phyloP scores from a whole-genome alignment of 2,113 vertebrate species.

The Neodon shergylaensis region DNA sequence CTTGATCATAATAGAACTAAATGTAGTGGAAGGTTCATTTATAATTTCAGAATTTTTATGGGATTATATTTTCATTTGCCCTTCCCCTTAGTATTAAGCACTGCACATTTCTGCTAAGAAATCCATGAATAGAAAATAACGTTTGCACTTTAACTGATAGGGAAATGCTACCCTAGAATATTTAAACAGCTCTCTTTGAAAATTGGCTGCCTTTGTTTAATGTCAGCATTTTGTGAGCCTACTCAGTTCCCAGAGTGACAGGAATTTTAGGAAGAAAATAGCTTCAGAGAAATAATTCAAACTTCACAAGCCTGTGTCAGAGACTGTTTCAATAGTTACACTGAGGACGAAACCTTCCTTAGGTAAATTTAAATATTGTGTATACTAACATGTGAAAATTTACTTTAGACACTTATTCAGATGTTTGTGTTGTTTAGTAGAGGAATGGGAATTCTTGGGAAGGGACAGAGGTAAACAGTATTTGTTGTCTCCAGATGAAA shows the following conservation, averaged over 20 bases:
- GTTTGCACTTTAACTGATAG: slow-evolving; percentile 55
- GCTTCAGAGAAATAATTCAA: slow-evolving; percentile 67
- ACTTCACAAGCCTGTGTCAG: neutral
- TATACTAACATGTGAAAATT: neutral
- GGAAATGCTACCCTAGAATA: slow-evolving; percentile 68
- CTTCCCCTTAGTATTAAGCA: neutral
- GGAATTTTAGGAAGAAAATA: slow-evolving; percentile 70
- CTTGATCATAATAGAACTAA: slow-evolving; percentile 53
- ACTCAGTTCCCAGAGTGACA: slow-evolving; percentile 65
- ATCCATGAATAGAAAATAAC: slow-evolving; percentile 66
- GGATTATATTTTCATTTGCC: slow-evolving; percentile 32
- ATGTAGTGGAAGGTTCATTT: neutral
- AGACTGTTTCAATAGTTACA: neutral
- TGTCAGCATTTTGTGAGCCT: slow-evolving; percentile 72
- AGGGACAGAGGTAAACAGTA: neutral
- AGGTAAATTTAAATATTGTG: neutral
- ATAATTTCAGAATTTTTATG: slow-evolving; percentile 27
- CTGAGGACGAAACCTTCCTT: neutral
- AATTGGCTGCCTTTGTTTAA: slow-evolving; percentile 77
- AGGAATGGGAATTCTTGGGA: neutral
- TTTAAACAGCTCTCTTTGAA: slow-evolving; percentile 74
- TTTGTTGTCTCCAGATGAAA: neutral
- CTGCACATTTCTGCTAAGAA: slow-evolving; percentile 18
- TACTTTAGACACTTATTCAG: neutral
- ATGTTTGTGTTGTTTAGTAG: neutral